Evolutionary conservation across 2,888 invertebrate genomes (phyloP).

Genomic region (Cosmorhoe ocellata): DNA sequence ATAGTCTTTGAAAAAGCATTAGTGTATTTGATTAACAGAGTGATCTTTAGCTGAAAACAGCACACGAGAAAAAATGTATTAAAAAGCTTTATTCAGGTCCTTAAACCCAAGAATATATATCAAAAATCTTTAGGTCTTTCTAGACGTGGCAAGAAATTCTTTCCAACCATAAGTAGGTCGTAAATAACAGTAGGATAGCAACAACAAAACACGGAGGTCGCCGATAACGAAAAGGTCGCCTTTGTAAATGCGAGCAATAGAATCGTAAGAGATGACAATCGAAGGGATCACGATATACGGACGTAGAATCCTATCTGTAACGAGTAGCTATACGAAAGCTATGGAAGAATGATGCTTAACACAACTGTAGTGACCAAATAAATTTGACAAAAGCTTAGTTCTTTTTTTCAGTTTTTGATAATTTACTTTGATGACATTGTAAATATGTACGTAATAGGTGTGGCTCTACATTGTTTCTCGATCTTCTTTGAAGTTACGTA

Average conservation of each 20-base stretch:
- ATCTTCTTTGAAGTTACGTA: too few relatives aligned
- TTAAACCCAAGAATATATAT: not conserved
- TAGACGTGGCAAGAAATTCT: conserved; percentile 23
- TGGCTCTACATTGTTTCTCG: too few relatives aligned
- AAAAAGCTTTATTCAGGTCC: too few relatives aligned
- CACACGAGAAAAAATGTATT: too few relatives aligned
- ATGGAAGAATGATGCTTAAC: conserved; percentile 13
- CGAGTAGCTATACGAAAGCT: conserved; percentile 14
- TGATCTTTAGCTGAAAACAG: too few relatives aligned
- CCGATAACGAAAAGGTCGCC: conserved; percentile 43
- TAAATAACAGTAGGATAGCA: conserved; percentile 34
- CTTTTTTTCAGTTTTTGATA: not conserved
- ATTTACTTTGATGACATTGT: too few relatives aligned
- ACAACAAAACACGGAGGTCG: conserved; percentile 33
- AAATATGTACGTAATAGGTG: too few relatives aligned
- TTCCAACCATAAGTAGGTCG: conserved; percentile 30
- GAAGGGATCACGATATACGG: conserved; percentile 38
- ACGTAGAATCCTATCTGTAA: conserved; percentile 17
- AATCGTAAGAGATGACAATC: conserved; percentile 47
- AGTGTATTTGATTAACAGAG: too few relatives aligned
- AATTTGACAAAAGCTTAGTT: not conserved
- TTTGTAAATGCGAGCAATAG: conserved; percentile 38
- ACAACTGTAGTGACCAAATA: not conserved
- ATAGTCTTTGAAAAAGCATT: not conserved
- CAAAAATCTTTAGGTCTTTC: not conserved